Evolutionary conservation across 2,888 invertebrate species (phyloP), one percentile per base, ranked within the genome.

Genomic region (Andrena flavipes): DNA sequence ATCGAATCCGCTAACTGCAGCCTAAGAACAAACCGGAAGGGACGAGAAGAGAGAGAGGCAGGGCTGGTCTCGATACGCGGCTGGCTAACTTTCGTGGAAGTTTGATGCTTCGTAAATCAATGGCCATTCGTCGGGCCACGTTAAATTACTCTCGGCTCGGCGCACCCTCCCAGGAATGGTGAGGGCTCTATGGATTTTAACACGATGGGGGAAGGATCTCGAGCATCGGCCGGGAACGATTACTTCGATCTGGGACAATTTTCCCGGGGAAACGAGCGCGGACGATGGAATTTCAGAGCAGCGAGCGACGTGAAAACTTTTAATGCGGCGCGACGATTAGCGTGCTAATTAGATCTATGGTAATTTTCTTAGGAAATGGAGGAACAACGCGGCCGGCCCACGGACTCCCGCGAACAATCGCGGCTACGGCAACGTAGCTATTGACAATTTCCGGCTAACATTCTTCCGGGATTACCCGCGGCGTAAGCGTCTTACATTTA

Each of bases 1-100:
- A 92, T 92, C 91, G 92, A 92, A 92, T 92, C 91, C 90, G 87
- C 91, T 91, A 92, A 92, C 91, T 91, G 90, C 90, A 90, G 89
- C 89, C 90, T 84, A 91, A 90, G 91, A 92, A 92, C 92, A 91
- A 92, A 91, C 90, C 85, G 87, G 69, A 72, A 76, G 64, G 81
- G 75, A 59, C 74, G 79, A 76, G 77, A 13, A 56, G 62, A 75
- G 73, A 75, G 73, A 13, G 69, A 72, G 72, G 33, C 63, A 76
- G 74, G 76, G 84, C 59, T 82, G 84, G 85, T 65, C 86, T 83
- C 88, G 90, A 90, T 89, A 87, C 80, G 88, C 85, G 84, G 81
- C 80, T 84, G 84, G 81, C 80, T 80, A 89, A 91, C 89, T 90
- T 90, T 84, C 76, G 59, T 72, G 84, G 87, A 82, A 90, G 88